These are phyloP conservation scores for Sardina pilchardus DNA, from an alignment of 2,113 vertebrate species.

Conservation along the genomic window DNA sequence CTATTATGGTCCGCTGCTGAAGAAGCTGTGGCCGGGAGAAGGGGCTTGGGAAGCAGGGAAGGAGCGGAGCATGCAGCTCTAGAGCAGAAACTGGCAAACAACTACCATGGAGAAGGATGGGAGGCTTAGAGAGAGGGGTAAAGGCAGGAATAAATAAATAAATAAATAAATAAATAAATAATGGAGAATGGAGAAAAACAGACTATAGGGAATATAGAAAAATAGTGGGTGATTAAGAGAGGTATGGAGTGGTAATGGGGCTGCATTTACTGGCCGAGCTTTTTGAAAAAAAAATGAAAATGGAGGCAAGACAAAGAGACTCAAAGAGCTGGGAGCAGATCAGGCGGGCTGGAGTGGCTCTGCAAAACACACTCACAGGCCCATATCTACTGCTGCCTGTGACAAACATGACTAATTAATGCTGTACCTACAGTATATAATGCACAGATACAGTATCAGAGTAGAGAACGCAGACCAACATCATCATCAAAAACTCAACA, in stretches of 20 bases:
- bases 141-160: not conserved
- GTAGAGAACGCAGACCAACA: not conserved
- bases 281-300: not conserved
- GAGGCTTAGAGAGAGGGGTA: not conserved
- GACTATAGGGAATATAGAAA: not conserved
- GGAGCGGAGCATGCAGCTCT: not conserved
- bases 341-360: not conserved
- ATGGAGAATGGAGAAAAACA: not conserved
- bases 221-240: not conserved
- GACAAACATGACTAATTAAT: conserved; percentile 36
- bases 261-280: not conserved
- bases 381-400: conserved; percentile 5
- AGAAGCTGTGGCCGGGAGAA: not conserved
- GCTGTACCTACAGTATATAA: conserved; percentile 31
- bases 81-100: not conserved
- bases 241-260: not conserved
- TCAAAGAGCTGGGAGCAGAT: not conserved
- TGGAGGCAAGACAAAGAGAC: not conserved
- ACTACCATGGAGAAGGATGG: not conserved
- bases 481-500: not conserved
- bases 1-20: not conserved
- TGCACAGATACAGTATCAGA: not conserved
- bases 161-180: not conserved
- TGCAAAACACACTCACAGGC: conserved; percentile 17
- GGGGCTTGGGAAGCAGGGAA: not conserved